Evolutionary conservation across 2,797 vertebrate species (phyloP).

Genomic region (Acrossocheilus wenchowensis): DNA sequence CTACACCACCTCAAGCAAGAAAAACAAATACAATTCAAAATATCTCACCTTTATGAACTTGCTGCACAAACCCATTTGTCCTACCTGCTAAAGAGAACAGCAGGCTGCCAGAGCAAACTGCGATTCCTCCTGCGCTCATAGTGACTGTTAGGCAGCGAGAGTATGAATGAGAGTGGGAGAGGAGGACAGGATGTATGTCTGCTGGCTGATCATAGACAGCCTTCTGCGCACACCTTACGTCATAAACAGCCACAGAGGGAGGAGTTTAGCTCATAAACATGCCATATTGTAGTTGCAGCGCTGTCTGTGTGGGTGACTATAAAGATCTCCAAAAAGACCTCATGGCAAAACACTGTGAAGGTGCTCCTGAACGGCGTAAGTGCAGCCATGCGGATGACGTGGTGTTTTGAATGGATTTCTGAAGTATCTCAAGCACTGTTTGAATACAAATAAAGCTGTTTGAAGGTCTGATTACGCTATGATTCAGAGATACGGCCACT

Average conservation of each 20-base stretch:
- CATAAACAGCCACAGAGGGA: conserved; percentile 79
- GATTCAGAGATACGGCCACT: conserved; percentile 2
- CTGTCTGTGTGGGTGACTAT: conserved; percentile 35
- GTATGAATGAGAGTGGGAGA: conserved; percentile 72
- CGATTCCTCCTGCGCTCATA: conserved; percentile 51
- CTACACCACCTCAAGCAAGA: neutral
- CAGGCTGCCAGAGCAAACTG: conserved; percentile 61
- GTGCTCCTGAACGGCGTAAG: neutral
- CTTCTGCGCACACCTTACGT: conserved; percentile 85
- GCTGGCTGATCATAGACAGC: conserved; percentile 76
- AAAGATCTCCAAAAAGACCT: conserved; percentile 16
- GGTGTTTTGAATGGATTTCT: neutral
- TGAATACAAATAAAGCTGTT: conserved; percentile 9
- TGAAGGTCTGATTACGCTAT: neutral
- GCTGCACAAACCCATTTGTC: conserved; percentile 45
- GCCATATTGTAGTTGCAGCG: neutral
- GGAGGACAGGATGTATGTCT: conserved; percentile 74
- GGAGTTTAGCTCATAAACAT: conserved; percentile 78
- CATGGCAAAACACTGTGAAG: neutral
- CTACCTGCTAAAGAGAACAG: conserved; percentile 86
- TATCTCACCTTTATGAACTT: neutral
- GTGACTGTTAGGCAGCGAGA: conserved; percentile 17
- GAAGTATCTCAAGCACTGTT: neutral
- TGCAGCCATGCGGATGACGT: neutral
- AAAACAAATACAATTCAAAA: neutral